Evolutionary conservation across 2,113 vertebrate genomes (phyloP).

Genomic region (Nycticebus coucang): DNA sequence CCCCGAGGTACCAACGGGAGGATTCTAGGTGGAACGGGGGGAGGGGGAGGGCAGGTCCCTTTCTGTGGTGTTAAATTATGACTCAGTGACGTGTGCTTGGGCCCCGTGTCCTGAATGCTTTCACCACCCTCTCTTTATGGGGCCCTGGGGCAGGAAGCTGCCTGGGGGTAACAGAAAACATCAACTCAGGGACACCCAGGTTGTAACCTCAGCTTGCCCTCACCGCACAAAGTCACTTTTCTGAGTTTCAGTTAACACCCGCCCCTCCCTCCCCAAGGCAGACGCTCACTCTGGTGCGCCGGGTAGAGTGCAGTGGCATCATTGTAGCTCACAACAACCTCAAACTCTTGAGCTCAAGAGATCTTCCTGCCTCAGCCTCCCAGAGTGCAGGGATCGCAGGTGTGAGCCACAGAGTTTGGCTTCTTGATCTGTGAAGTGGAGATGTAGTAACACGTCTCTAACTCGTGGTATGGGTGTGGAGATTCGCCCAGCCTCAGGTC

Average conservation of each 20-base stretch:
- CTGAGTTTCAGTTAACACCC: not conserved
- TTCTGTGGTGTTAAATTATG: not conserved
- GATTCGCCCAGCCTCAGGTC: not conserved
- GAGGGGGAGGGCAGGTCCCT: not conserved
- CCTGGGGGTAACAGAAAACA: not conserved
- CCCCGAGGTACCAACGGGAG: not conserved
- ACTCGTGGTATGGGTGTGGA: rapidly evolving
- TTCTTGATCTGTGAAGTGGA: not conserved
- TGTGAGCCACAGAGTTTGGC: no score
- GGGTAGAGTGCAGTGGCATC: no score
- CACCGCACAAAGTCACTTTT: not conserved
- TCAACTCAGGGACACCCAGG: not conserved
- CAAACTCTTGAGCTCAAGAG: no score
- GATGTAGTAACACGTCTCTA: not conserved
- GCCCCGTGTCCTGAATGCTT: not conserved
- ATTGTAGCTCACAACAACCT: no score
- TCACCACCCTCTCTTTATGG: not conserved
- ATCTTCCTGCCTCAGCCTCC: no score
- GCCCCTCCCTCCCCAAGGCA: no score
- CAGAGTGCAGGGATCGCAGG: no score
- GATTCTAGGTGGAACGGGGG: not conserved
- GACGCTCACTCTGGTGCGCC: no score
- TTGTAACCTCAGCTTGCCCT: not conserved
- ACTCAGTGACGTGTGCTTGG: not conserved
- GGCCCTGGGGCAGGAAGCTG: not conserved